These are phyloP conservation scores for Cacatua alba DNA, from an alignment of 2,113 vertebrate species.

Conservation along the genomic window DNA sequence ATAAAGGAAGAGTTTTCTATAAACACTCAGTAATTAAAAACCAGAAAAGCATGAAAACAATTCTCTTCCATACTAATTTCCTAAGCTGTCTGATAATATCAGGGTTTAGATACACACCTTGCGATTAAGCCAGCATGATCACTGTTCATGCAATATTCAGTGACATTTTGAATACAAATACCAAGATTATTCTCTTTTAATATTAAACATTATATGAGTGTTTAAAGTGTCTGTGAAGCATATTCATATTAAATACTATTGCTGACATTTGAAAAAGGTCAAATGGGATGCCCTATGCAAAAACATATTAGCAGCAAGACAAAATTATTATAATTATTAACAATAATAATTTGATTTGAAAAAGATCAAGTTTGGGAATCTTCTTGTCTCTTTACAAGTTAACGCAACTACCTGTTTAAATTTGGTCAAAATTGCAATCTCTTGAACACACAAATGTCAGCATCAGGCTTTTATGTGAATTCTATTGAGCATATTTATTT, in stretches of 20 bases:
- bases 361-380: constrained; percentile 67
- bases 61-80: constrained; percentile 41
- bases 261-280: constrained; percentile 83
- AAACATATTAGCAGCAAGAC: constrained; percentile 68
- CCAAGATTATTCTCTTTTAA: constrained; percentile 81
- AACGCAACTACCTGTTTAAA: constrained; percentile 51
- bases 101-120: constrained; percentile 61
- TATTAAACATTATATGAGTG: constrained; percentile 81
- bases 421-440: constrained; percentile 33
- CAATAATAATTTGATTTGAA: constrained; percentile 73
- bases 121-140: constrained; percentile 63
- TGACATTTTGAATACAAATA: constrained; percentile 85
- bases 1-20: not conserved
- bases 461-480: not conserved
- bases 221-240: constrained; percentile 78
- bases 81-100: not conserved
- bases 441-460: constrained; percentile 19
- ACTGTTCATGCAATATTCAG: constrained; percentile 73
- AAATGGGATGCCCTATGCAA: constrained; percentile 70
- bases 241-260: constrained; percentile 84
- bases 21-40: not conserved
- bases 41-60: not conserved
- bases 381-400: constrained; percentile 58
- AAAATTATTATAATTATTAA: constrained; percentile 75
- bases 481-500: constrained; percentile 15